Base-by-base conservation (phyloP, 2,797 vertebrate genomes). In the Catamblyrhynchus diadema region DNA sequence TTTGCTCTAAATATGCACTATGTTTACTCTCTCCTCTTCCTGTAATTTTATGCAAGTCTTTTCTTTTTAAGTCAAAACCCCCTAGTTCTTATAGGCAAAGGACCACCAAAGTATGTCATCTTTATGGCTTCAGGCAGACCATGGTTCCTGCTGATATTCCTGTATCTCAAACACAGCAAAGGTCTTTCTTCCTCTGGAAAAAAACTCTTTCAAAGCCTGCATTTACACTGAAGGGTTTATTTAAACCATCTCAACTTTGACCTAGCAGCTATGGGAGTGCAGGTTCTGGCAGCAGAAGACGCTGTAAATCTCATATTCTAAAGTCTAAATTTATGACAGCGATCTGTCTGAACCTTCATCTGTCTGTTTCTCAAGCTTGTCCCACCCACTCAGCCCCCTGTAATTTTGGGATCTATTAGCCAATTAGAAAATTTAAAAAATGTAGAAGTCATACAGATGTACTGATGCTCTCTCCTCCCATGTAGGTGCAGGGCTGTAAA, bases 21-120 rank as follows among this genome's bases (percentile, higher is more conserved):
- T 90, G 81, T 94, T 88, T 90, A 88, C 37, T 84, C 9, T 56
- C 60, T 82, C 39, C 25, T 86, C 79, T 93, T 96, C 72, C 86
- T 71, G 64, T 44, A 54, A 33, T 61, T 93, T 81, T 35, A 41
- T 65, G 24, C 37, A 85, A 82, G n/a, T 30, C 39, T 74, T 79
- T 42, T 73, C 39, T 70, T 79, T 64, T n/a, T 23, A 61, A 30
- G n/a, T 88, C 78, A 93, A 73, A 71, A 61, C 4, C 7, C 14
- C 24, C 6, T n/a, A 39, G 30, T n/a, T 88, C 44, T 73, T 73
- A 57, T 4, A 48, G 45, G n/a, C 75, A 81, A 73, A 93, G 56
- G 51, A 75, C 39, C 27, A 56, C 47, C 30, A 20, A 80, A 90
- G 21, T n/a, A 51, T 44, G 12, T 47, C 48, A 62, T 60, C 28